phyloP scores from a whole-genome alignment of 2,888 invertebrate genomes.

The Noctua comes region DNA sequence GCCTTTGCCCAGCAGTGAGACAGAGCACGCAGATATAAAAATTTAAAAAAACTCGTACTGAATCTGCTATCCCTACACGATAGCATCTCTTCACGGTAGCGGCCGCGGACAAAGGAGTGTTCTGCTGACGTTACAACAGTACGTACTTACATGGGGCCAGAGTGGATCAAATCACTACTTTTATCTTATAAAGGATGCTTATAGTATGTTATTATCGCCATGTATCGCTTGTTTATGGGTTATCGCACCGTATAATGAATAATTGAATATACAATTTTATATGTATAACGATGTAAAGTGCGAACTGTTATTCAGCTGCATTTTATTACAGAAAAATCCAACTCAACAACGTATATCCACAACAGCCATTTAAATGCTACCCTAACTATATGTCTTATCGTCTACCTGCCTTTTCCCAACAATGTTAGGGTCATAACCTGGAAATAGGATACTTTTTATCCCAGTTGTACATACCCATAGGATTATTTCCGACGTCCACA shows the following conservation, averaged over 20 bases:
- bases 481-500: no score
- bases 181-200: conserved; percentile 60
- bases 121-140: conserved; percentile 62
- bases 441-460: no score
- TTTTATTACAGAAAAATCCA: not conserved
- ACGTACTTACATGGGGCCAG: conserved; percentile 37
- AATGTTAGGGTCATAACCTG: no score
- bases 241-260: conserved; percentile 6
- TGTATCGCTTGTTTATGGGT: conserved; percentile 39
- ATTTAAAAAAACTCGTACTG: not conserved
- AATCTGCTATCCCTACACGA: conserved; percentile 71
- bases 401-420: no score
- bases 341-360: no score
- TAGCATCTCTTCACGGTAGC: conserved; percentile 83
- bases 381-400: no score
- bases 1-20: no score
- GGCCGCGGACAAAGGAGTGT: conserved; percentile 78
- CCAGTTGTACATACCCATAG: no score
- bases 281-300: not conserved
- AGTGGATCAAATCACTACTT: conserved; percentile 62
- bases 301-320: not conserved
- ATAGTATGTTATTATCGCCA: conserved; percentile 57
- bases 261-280: not conserved
- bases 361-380: no score
- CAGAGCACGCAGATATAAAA: no score